Conservation (phyloP, 2,113 vertebrate genomes). For the Brienomyrus brachyistius region DNA sequence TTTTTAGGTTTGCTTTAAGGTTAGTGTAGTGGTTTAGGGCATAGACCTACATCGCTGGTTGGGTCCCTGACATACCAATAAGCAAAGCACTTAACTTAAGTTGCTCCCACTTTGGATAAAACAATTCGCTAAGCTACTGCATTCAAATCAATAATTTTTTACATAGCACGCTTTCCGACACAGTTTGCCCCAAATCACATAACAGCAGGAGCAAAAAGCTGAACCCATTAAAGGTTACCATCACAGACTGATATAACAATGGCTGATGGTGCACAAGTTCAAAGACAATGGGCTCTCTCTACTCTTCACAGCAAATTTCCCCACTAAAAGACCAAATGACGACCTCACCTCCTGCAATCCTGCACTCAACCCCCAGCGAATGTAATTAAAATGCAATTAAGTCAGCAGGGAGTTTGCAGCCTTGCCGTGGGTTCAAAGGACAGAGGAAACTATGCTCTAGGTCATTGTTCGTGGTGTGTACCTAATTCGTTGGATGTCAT, state of each 20-base stretch:
- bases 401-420: not conserved
- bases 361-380: not conserved
- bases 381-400: not conserved
- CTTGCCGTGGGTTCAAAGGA: not conserved
- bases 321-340: not conserved
- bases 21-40: not conserved
- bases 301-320: not conserved
- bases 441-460: not conserved
- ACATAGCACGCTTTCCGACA: not conserved
- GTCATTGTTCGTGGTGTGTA: conserved; percentile 16
- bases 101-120: not conserved
- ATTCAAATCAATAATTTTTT: not conserved
- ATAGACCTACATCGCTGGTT: not conserved
- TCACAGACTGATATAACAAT: not conserved
- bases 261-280: not conserved
- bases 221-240: not conserved
- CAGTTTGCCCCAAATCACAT: not conserved
- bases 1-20: not conserved
- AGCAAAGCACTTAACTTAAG: not conserved
- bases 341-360: not conserved
- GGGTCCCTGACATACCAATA: not conserved
- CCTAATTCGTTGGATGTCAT: conserved; percentile 29
- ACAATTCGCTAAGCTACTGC: not conserved
- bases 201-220: not conserved
- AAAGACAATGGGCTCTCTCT: not conserved